phyloP scores from a whole-genome alignment of 2,797 vertebrate species.

The Masticophis lateralis region DNA sequence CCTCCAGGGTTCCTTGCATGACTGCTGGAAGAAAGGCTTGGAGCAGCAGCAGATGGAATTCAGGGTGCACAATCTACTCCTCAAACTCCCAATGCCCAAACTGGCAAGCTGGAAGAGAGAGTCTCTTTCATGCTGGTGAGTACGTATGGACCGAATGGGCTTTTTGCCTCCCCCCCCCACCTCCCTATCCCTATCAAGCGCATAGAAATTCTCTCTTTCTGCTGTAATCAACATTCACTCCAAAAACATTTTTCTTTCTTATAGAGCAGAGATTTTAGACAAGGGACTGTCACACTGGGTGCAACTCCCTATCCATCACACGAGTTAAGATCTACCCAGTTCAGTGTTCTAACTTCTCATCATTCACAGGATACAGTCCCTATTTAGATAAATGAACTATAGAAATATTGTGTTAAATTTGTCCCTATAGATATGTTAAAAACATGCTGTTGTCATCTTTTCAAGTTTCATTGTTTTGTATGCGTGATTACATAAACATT shows the following conservation, averaged over 20 bases:
- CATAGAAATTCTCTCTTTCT: neutral
- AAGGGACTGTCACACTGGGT: neutral
- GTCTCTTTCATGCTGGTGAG: too few species aligned
- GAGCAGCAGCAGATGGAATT: too few species aligned
- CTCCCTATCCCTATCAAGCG: too few species aligned
- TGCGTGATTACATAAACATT: neutral
- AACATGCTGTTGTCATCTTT: slow-evolving; percentile 7
- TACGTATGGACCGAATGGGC: too few species aligned
- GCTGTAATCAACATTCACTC: neutral
- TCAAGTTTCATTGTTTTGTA: neutral
- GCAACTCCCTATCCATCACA: neutral
- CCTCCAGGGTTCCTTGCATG: too few species aligned
- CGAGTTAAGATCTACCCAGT: slow-evolving; percentile 3
- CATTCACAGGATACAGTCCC: neutral
- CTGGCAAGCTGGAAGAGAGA: too few species aligned
- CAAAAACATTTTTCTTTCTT: slow-evolving; percentile 27
- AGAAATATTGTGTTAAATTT: slow-evolving; percentile 13
- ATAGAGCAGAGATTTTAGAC: slow-evolving; percentile 13
- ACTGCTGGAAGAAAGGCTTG: too few species aligned
- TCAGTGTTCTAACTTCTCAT: slow-evolving; percentile 26
- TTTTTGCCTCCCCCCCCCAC: too few species aligned
- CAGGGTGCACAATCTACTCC: too few species aligned
- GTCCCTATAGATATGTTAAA: slow-evolving; percentile 18
- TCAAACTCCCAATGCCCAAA: too few species aligned
- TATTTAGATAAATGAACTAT: slow-evolving; percentile 27